Base-by-base conservation (phyloP, 64 coral and sea anemone species). In the Hydrozoanthus tunicans region DNA sequence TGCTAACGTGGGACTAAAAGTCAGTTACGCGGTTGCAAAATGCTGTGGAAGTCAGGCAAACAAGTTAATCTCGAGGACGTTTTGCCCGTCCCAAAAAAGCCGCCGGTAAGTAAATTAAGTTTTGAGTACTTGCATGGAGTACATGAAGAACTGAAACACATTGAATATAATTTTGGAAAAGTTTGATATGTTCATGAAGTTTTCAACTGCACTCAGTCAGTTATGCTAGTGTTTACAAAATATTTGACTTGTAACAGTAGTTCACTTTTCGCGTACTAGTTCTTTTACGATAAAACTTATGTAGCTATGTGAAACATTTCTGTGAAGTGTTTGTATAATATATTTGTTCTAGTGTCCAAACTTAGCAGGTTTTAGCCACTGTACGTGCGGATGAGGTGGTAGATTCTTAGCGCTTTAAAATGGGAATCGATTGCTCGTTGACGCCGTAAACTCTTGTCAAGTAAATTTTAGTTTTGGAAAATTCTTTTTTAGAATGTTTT, bases 31-130 rank as follows among this genome's bases (percentile, higher is more conserved):
- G n/a, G 11, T 23, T 4, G 27, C 6, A 5, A 72, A 17, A 88
- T 88, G 84, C n/a, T 73, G 66, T 86, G 83, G 83, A 86, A 86
- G 51, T 73, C 74, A 59, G 51, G 56, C n/a, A 25, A 56, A 7
- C 68, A 88, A 69, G 55, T 88, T 26, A 74, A 88, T 13, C 68
- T 88, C 20, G 84, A 88, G 27, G 84, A 88, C n/a, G 9, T 88
- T 9, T 56, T 88, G 4, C 84, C 84, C 52, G 56, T 88, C 5
- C 84, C 84, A 15, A 58, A 88, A 75, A 88, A 88, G 15, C 68
- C 20, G 67, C 84, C 69, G 84, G 84, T 88, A 59, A 73, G 84
- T 27, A 12, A 86, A 86, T 67, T 1, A 6, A 62, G 9, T 67
- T 54, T n/a, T 67, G 15, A 12, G 7, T 6, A 85, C 7, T 11